Evolutionary conservation across 2,888 invertebrate species (phyloP), one percentile per base, ranked within the genome.

Genomic region (Noctua fimbriata): DNA sequence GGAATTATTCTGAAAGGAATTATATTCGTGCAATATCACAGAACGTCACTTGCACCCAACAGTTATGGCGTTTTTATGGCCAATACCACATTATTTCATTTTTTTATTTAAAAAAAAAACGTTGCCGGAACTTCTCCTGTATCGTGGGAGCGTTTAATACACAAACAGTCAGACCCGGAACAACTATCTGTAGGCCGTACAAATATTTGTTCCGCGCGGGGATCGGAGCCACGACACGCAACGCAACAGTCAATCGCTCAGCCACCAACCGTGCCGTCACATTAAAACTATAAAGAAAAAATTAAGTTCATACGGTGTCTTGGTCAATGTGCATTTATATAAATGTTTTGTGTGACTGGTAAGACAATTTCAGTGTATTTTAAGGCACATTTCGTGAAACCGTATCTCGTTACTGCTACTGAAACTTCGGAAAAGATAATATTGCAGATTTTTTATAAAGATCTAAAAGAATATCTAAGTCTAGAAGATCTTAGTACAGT

Each of bases 1-100:
- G 60, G 24, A 69, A 47, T 63, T 7, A 41, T 55, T 63, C 32
- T 52, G 58, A 6, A 28, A 75, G 18, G 12, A 82, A 52, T 63
- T 78, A 69, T 74, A 85, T 74, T 67, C 79, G 32, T 74, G 76
- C 41, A 83, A 86, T 86, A 86, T 76, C 10, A 55, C 63, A 75
- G 14, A 21, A 74, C 24, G 65, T 47, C 83, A 79, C 60, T 60
- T 79, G 69, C 73, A 74, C 49, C n/a, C 14, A 66, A 83, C 74
- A 79, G 49, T 41, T 41, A 75, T 69, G 71, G 65, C 60, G 28
- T 69, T 86, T 85, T 79, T 83, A 87, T 69, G 28, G 65, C 71
- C 44, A 4, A 60, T 28, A 28, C 69, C 16, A 73, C 52, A 49
- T n/a, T n/a, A n/a, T n/a, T n/a, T n/a, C n/a, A n/a, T n/a, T n/a